phyloP scores from a whole-genome alignment of 1,140 invertebrate genomes.

The Brachionus angularis region DNA sequence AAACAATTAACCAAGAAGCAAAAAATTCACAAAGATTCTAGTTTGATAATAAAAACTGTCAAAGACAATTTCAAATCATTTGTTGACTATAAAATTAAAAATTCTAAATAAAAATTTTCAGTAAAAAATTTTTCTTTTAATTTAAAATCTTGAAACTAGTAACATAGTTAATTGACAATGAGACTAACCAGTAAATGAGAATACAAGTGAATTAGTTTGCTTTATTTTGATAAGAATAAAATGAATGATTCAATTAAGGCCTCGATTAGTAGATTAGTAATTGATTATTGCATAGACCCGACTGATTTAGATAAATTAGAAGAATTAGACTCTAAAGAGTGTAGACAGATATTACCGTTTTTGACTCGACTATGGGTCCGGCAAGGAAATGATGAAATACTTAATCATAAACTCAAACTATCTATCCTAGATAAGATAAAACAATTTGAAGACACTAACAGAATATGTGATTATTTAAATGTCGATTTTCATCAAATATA shows the following conservation, averaged over 20 bases:
- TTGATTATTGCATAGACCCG: slow-evolving; percentile 32
- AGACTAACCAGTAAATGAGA: too few species aligned
- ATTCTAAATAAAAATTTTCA: slow-evolving; percentile 12
- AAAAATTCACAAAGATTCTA: slow-evolving; percentile 29
- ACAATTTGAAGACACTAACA: slow-evolving; percentile 19
- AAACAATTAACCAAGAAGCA: slow-evolving; percentile 26
- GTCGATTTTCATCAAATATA: slow-evolving; percentile 42
- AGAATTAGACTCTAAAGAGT: neutral
- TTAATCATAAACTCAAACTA: neutral
- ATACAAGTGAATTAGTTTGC: neutral
- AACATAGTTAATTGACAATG: slow-evolving; percentile 13
- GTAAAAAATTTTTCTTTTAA: neutral
- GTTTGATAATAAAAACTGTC: slow-evolving; percentile 41
- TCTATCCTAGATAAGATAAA: neutral
- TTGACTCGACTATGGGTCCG: slow-evolving; percentile 14
- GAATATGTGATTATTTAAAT: slow-evolving; percentile 18
- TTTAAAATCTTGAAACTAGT: neutral
- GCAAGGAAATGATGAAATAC: neutral
- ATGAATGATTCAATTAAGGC: slow-evolving; percentile 2
- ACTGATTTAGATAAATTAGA: neutral
- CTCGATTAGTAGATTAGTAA: slow-evolving; percentile 23
- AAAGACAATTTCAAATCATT: slow-evolving; percentile 42
- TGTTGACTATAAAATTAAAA: slow-evolving; percentile 42
- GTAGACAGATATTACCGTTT: slow-evolving; percentile 34
- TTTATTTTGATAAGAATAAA: neutral